A percentile compares a stretch with the other conserved stretches of the same genome.
Conservation (phyloP, 2,113 vertebrate species). For the Chinchilla lanigera region DNA sequence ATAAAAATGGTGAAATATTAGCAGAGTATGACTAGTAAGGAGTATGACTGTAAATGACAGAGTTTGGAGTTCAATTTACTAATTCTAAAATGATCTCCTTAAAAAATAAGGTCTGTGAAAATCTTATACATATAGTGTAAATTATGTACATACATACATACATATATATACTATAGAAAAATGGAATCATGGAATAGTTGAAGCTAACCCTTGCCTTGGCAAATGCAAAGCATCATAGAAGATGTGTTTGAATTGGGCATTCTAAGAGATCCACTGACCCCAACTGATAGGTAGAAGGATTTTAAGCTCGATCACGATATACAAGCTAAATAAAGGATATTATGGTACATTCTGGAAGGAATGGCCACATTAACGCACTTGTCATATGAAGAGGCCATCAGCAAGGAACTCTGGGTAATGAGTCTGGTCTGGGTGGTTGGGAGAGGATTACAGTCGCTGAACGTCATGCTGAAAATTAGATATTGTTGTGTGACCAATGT, state of each 20-base stretch:
- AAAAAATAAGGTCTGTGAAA: not conserved
- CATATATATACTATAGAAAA: not conserved
- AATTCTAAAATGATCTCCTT: not conserved
- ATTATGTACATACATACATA: no score
- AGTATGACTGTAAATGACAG: not conserved
- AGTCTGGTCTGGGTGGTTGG: not conserved
- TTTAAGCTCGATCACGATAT: not conserved
- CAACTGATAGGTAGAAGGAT: not conserved
- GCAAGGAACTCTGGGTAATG: not conserved
- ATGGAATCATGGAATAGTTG: not conserved
- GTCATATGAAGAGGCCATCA: not conserved
- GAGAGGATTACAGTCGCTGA: not conserved
- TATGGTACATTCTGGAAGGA: not conserved
- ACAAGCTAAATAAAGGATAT: not conserved
- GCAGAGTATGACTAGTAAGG: not conserved
- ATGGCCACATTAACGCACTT: not conserved
- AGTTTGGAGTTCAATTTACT: not conserved
- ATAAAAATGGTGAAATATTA: not conserved
- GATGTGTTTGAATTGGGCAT: not conserved
- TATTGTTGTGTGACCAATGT: not conserved
- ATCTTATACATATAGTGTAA: not conserved
- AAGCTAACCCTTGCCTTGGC: not conserved
- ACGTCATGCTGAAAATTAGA: not conserved
- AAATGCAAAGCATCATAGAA: not conserved
- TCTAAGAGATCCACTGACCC: not conserved